phyloP scores from a whole-genome alignment of 2,888 invertebrate species.

The Pheosia tremula region DNA sequence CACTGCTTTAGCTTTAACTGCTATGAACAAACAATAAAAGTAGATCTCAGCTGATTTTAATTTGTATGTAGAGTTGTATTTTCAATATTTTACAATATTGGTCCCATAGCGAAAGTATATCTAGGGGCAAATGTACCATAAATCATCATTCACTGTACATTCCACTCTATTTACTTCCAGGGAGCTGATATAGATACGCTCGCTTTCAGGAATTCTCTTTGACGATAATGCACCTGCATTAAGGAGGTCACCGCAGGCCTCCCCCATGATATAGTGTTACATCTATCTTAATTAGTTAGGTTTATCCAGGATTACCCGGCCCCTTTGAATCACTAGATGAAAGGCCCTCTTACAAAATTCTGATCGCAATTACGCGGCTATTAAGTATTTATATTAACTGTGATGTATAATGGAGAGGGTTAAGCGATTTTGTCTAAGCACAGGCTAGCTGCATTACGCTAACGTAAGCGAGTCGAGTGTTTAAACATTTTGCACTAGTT shows the following conservation, averaged over 20 bases:
- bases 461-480: background rate
- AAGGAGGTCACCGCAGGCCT: conserved; percentile 40
- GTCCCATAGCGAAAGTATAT: no score
- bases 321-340: conserved; percentile 55
- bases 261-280: conserved; percentile 30
- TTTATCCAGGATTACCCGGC: conserved; percentile 50
- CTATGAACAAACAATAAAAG: no score
- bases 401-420: conserved; percentile 53
- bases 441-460: conserved; percentile 24
- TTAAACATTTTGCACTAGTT: background rate
- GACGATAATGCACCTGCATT: conserved; percentile 57
- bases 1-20: no score
- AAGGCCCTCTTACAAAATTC: conserved; percentile 43
- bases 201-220: conserved; percentile 54
- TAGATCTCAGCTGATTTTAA: no score
- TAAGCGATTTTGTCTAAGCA: conserved; percentile 45
- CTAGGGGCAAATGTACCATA: no score
- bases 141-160: no score
- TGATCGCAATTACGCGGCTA: conserved; percentile 57
- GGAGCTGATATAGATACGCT: conserved; percentile 27
- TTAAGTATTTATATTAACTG: conserved; percentile 61
- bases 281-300: conserved; percentile 51
- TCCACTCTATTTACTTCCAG: background rate
- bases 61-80: no score
- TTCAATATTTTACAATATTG: no score